phyloP scores from a whole-genome alignment of 2,797 vertebrate species.

The Numenius phaeopus region DNA sequence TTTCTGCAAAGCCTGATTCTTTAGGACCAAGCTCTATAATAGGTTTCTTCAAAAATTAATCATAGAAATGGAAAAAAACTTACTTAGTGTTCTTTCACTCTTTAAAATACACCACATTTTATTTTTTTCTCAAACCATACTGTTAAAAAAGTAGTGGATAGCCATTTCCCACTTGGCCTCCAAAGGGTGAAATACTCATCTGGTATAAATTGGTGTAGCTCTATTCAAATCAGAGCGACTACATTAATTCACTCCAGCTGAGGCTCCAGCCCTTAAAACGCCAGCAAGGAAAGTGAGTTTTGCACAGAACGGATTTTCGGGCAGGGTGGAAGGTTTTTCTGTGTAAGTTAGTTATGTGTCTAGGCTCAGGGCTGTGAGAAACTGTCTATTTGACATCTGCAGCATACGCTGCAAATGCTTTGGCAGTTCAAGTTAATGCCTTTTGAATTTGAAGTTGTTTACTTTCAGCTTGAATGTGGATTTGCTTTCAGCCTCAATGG shows the following conservation, averaged over 20 bases:
- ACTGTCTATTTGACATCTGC: conserved; percentile 21
- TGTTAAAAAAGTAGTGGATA: conserved; percentile 7
- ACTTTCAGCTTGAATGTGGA: conserved; percentile 49
- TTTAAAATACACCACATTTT: neutral
- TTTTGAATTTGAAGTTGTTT: conserved; percentile 56
- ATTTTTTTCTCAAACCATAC: neutral
- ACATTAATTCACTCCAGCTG: conserved; percentile 48
- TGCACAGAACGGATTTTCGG: neutral
- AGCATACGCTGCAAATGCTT: neutral
- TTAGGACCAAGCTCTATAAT: neutral
- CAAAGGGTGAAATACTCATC: conserved; percentile 43
- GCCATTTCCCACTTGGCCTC: conserved; percentile 45
- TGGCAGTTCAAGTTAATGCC: conserved; percentile 37
- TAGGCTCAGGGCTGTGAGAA: conserved; percentile 28
- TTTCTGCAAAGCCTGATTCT: neutral
- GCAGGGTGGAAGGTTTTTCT: neutral
- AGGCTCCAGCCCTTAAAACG: conserved; percentile 24
- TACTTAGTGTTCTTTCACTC: neutral
- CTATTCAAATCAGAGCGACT: conserved; percentile 18
- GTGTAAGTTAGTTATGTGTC: neutral
- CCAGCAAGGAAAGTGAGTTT: neutral
- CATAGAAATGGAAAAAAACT: neutral
- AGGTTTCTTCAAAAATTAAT: neutral
- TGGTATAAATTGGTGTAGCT: conserved; percentile 17
- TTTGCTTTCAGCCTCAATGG: conserved; percentile 58